phyloP scores from a whole-genome alignment of 1,140 invertebrate genomes.

The Hyphantria cunea region DNA sequence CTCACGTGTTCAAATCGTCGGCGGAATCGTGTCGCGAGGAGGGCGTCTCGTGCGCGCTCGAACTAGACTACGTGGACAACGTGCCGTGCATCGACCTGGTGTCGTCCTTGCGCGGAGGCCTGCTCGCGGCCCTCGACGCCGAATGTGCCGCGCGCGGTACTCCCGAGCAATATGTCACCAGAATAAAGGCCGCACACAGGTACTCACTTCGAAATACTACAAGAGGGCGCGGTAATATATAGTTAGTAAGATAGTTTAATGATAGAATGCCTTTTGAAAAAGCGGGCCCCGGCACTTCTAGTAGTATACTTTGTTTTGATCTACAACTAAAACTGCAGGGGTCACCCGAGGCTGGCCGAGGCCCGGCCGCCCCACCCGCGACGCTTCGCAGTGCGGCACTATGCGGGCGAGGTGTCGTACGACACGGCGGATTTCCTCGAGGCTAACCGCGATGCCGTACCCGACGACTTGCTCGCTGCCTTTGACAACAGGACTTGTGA shows the following conservation, averaged over 20 bases:
- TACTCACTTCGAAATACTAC: conserved; percentile 82
- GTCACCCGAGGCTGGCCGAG: conserved; percentile 85
- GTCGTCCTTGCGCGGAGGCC: conserved; percentile 94
- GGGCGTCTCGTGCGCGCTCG: conserved; percentile 94
- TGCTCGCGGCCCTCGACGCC: conserved; percentile 96
- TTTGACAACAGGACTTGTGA: conserved; percentile 97
- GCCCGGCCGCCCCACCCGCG: conserved; percentile 88
- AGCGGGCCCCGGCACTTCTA: too few species aligned
- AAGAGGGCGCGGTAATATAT: too few species aligned
- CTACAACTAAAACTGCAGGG: conserved; percentile 48
- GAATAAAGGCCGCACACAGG: conserved; percentile 92
- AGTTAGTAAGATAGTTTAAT: neutral
- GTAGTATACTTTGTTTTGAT: too few species aligned
- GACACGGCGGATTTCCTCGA: conserved; percentile 95
- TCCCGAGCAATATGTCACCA: conserved; percentile 93
- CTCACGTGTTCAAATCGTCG: conserved; percentile 96
- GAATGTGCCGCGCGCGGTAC: conserved; percentile 94
- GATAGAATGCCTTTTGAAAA: too few species aligned
- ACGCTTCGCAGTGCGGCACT: conserved; percentile 96
- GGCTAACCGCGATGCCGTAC: conserved; percentile 95
- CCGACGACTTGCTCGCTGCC: conserved; percentile 94
- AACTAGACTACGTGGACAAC: conserved; percentile 97
- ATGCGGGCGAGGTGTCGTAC: conserved; percentile 94
- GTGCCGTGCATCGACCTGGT: conserved; percentile 97
- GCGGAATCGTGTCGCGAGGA: conserved; percentile 97